Percentiles rank a stretch among this genome's conserved stretches.
Conservation (phyloP, 2,797 vertebrate genomes). For the Lepus townsendii region DNA sequence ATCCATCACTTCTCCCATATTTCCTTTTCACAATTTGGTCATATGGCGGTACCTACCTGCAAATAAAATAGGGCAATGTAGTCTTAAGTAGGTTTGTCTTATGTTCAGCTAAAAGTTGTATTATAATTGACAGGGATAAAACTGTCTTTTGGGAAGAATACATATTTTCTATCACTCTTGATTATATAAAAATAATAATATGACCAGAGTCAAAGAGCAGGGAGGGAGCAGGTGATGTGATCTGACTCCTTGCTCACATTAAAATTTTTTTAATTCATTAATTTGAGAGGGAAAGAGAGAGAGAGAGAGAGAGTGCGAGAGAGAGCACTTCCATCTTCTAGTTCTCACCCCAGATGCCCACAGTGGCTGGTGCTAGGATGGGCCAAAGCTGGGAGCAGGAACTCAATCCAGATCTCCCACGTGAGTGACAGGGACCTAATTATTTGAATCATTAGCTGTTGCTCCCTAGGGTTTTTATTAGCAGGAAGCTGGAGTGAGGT, state of each 20-base stretch:
- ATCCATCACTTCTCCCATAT: neutral
- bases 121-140: neutral
- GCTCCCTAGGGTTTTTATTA: no score
- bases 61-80: neutral
- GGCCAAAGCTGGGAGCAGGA: no score
- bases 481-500: no score
- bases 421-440: no score
- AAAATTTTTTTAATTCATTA: no score
- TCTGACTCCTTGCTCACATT: neutral
- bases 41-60: neutral
- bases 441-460: no score
- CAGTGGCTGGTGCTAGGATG: no score
- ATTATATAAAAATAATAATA: constrained; percentile 3
- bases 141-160: neutral
- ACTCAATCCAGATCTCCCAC: no score
- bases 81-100: neutral
- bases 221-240: neutral
- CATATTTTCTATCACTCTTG: neutral
- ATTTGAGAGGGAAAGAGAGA: no score
- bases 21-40: neutral
- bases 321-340: no score
- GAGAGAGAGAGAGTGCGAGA: no score
- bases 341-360: no score
- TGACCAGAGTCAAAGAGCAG: neutral
- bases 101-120: neutral